Base-by-base conservation (phyloP, 2,888 invertebrate species). In the Amitus sp. region DNA sequence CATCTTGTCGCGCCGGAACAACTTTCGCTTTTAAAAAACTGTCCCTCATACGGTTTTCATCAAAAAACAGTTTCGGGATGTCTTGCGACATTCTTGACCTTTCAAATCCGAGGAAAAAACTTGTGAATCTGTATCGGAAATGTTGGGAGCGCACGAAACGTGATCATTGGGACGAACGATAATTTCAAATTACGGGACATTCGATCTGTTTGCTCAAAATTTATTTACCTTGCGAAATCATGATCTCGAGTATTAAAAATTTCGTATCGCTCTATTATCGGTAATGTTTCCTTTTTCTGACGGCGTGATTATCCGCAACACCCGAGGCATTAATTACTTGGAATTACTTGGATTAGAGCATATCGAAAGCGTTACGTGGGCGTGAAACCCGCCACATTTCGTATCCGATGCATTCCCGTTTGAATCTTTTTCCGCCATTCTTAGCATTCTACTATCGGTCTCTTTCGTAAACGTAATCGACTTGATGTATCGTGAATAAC, bases 281-380 rank as follows among this genome's bases (percentile, higher is more conserved):
- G 30, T 9, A 37, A 7, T 23, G 15, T 13, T 40, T 10, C 34
- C 13, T 10, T 37, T 30, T 50, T 19, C 20, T 19, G 37, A 42
- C 49, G 27, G 19, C 18, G 15, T 27, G 57, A 53, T 46, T 39
- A 47, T 13, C 13, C 18, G 40, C 13, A 52, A 52, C 50, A 51
- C 27, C 34, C 27, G 34, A 34, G 17, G 49, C 40, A 46, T 47
- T 61, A 61, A 61, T 56, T 52, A 45, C 43, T 39, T 33, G 27
- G 33, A 27, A 47, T 47, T n/a, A n/a, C n/a, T n/a, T 51, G 39
- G 39, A 23, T 19, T 42, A 43, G 27, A 54, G 52, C 51, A 39
- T 57, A 54, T 58, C 51, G 54, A 62, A 54, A 54, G 34, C 18
- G 37, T 51, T 47, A 49, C 54, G 58, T 62, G 48, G 62, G 62